Base-by-base conservation (phyloP, 1,140 invertebrate genomes). In the Carcinoscorpius rotundicauda region DNA sequence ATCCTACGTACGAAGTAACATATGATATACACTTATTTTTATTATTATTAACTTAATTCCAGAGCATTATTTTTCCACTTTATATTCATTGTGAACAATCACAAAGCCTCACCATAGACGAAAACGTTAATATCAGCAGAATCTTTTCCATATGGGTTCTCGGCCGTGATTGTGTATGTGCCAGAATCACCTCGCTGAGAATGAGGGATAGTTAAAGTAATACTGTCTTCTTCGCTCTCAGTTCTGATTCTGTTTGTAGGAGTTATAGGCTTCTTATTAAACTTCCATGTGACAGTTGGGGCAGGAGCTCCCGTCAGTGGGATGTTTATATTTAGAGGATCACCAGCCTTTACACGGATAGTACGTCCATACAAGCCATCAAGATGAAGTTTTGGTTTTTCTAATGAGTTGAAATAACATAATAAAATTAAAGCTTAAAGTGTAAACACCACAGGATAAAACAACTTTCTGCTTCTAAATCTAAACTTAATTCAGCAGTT, bases 341-440 rank as follows among this genome's bases (percentile, higher is more conserved):
- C 96, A 67, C 97, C 97, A 73, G 95, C 97, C 51, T 92, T 84
- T 3, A 99, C 94, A 73, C 96, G 91, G 71, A 99, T 88, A 75
- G 91, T 93, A 72, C 88, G 91, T 61, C 93, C 93, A 29, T 29
- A 29, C 29, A 29, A 29, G 68, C 84, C 86, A 77, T 96, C 91
- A 66, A 98, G 76, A 6, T 88, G 86, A 9, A 99, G 78, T 78
- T 93, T 94, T 6, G 97, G 97, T 73, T 92, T 92, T 79, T 98
- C 84, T 29, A 29, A 29, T 29, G 29, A 29, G 29, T 29, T 29
- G 29, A 29, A 29, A 29, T 29, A 29, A 29, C 29, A 29, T 29
- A 29, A 29, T 29, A 29, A 29, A 29, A 29, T 29, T 29, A 29
- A 29, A 29, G 29, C 0, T 29, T 2, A 29, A 29, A 29, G 29